These are phyloP conservation scores for Montifringilla adamsi DNA, from an alignment of 2,113 vertebrate species.

Conservation along the genomic window DNA sequence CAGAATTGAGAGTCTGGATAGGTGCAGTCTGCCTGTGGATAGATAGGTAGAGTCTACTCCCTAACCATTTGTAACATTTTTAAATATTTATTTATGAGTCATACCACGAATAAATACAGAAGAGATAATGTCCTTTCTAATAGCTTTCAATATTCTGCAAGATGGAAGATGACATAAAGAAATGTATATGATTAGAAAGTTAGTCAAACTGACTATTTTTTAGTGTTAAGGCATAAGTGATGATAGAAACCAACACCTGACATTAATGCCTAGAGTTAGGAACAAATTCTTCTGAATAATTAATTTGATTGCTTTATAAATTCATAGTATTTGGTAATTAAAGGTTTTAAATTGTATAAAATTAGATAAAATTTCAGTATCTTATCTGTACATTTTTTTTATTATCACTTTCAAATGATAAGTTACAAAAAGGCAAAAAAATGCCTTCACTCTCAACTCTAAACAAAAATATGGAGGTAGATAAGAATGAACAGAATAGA, in stretches of 20 bases:
- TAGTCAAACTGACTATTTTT: background rate
- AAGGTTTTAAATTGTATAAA: slow-evolving; percentile 32
- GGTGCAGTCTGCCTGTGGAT: background rate
- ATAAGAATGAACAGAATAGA: slow-evolving; percentile 3
- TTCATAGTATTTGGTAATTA: slow-evolving; percentile 48
- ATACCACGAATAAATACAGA: background rate
- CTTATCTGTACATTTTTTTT: slow-evolving; percentile 34
- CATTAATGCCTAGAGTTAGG: slow-evolving; percentile 5
- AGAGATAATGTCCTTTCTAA: background rate
- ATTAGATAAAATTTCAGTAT: slow-evolving; percentile 11
- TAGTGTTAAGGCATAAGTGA: background rate
- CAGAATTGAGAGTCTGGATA: background rate
- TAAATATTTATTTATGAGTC: background rate
- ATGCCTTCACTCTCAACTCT: slow-evolving; percentile 1
- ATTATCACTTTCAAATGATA: slow-evolving; percentile 23
- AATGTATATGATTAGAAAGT: background rate
- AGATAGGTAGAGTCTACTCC: background rate
- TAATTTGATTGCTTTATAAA: slow-evolving; percentile 62
- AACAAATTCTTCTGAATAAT: slow-evolving; percentile 30
- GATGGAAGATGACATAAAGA: background rate
- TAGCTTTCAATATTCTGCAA: background rate
- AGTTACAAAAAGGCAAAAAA: background rate
- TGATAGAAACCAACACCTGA: slow-evolving; percentile 1
- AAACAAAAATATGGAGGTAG: slow-evolving; percentile 12
- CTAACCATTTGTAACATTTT: background rate